phyloP scores from a whole-genome alignment of 2,113 vertebrate species.

The Pangasianodon hypophthalmus region DNA sequence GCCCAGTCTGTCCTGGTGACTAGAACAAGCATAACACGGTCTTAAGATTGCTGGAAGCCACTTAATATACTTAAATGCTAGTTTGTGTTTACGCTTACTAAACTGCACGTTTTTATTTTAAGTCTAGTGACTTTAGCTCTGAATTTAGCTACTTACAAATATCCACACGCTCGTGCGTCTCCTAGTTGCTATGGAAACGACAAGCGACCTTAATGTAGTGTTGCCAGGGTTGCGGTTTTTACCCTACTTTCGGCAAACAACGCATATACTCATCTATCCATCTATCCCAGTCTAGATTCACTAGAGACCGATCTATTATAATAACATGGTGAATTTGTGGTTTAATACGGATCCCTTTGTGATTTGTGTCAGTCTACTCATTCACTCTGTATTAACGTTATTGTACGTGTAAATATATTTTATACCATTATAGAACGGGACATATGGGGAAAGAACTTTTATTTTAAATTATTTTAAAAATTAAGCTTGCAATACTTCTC shows the following conservation, averaged over 20 bases:
- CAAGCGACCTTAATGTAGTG: neutral
- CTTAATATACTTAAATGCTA: neutral
- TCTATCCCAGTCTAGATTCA: neutral
- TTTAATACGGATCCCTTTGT: neutral
- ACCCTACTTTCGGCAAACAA: neutral
- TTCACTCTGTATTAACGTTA: neutral
- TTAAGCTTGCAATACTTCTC: neutral
- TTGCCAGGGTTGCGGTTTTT: neutral
- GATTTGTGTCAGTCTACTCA: neutral
- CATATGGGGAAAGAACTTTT: neutral
- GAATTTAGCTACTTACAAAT: neutral
- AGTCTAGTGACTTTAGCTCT: neutral
- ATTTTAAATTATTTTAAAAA: neutral
- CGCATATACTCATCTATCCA: neutral
- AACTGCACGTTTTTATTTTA: neutral
- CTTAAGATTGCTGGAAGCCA: neutral
- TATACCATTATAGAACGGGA: neutral
- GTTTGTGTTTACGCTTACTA: neutral
- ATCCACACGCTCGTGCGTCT: slow-evolving; percentile 5
- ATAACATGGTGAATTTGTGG: neutral
- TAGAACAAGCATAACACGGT: neutral
- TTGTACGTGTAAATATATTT: neutral
- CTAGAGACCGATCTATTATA: neutral
- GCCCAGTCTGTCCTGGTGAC: neutral
- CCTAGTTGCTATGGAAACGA: slow-evolving; percentile 43